Evolutionary conservation across 2,888 invertebrate genomes (phyloP), one percentile per base, ranked within the genome.

Genomic region (Cerastoderma edule): DNA sequence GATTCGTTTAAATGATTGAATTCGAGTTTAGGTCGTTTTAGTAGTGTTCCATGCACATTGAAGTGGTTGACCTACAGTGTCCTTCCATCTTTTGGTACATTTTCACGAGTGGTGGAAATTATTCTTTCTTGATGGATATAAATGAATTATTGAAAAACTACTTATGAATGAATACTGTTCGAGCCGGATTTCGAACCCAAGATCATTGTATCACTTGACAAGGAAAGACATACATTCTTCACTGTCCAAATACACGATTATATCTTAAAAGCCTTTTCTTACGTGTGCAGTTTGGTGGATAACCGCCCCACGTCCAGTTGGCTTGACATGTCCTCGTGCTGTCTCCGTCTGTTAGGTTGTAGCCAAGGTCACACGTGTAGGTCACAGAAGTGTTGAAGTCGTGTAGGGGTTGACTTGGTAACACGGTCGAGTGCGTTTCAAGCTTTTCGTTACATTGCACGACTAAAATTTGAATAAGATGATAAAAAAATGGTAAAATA

Each of bases 281-380:
- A 81, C 81, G 72, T 70, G 78, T 72, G 33, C 81, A 81, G 22
- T 33, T 63, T 10, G 78, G 72, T 6, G 75, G 70, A 1, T 64
- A 50, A 3, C 76, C 76, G 19, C 48, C 72, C 69, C 72, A 81
- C 0, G 53, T 56, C 24, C 72, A 67, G 1, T 76, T 75, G 16
- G 70, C 64, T 30, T 72, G 68, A 57, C 81, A 81, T 0, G 67
- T 60, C 27, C 81, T 65, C 4, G 50, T 35, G 0, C 32, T 64
- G 46, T 78, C 73, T 22, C 81, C 81, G 8, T 22, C 72, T 0
- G 81, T 78, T 27, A 70, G n/a, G 57, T 81, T 78, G 65, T 75
- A 81, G 3, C 81, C 81, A 32, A 70, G 44, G 22, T 64, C 56
- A 67, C 81, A 81, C 0, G 77, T 69, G 24, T 65, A 69, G 5